These are phyloP conservation scores for Mayetiola destructor DNA, from an alignment of 2,888 invertebrate genomes.

Conservation along the genomic window DNA sequence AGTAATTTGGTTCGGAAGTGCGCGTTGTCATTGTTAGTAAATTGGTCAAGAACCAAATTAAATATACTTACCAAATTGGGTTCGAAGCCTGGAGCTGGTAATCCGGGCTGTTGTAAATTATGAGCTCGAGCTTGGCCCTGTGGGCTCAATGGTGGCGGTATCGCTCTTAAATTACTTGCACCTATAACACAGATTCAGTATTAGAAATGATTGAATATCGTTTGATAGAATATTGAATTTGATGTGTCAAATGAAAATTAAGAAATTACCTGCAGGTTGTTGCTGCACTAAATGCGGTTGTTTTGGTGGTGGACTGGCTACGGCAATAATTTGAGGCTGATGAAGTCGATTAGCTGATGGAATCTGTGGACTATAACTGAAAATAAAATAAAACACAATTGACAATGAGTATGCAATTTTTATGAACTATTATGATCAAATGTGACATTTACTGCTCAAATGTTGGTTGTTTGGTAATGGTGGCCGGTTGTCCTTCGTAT, in stretches of 20 bases:
- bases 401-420: no score
- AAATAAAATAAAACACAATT: no score
- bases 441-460: constrained; percentile 14
- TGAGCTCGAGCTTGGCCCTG: constrained; percentile 42
- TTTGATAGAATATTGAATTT: not conserved
- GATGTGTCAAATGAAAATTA: no score
- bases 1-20: not conserved
- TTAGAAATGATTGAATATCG: not conserved
- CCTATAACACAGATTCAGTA: constrained; percentile 24
- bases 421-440: not conserved
- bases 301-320: constrained; percentile 43
- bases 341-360: constrained; percentile 22
- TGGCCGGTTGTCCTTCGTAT: constrained; percentile 1
- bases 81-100: constrained; percentile 48
- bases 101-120: constrained; percentile 39
- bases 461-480: constrained; percentile 18
- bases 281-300: constrained; percentile 33
- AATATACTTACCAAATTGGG: constrained; percentile 52
- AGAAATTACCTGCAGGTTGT: constrained; percentile 33
- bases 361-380: no score
- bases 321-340: constrained; percentile 36
- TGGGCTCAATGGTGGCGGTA: constrained; percentile 46
- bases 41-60: constrained; percentile 4
- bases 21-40: not conserved
- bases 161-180: constrained; percentile 39